These are phyloP conservation scores for Drosophila subquinaria DNA, from an alignment of 2,888 invertebrate species.

Conservation along the genomic window DNA sequence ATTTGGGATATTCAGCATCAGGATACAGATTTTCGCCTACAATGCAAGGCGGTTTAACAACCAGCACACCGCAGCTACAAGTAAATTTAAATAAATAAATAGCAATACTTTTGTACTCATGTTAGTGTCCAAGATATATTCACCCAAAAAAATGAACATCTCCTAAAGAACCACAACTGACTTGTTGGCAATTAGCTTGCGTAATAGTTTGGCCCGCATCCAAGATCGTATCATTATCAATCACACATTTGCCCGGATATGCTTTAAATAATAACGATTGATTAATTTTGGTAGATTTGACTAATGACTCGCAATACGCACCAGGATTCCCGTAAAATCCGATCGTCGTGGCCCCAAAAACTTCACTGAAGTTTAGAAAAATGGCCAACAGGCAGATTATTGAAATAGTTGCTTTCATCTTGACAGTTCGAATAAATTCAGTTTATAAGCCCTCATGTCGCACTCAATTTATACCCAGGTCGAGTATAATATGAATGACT, in stretches of 20 bases:
- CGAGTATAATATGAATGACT: background rate
- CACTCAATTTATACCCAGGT: conserved; percentile 10
- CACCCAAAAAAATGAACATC: background rate
- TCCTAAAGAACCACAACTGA: background rate
- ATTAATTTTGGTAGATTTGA: background rate
- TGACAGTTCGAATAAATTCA: background rate
- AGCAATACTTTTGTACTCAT: no score
- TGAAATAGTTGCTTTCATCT: conserved; percentile 13
- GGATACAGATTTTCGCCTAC: conserved; percentile 38
- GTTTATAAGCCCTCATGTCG: background rate
- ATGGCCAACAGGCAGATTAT: conserved; percentile 14
- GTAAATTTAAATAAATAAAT: background rate
- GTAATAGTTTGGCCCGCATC: conserved; percentile 26
- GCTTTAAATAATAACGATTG: conserved; percentile 21
- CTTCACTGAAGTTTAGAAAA: conserved; percentile 3
- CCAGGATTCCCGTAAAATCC: background rate
- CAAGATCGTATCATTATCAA: conserved; percentile 39
- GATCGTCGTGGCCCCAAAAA: background rate
- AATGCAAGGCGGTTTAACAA: conserved; percentile 7
- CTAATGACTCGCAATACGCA: background rate
- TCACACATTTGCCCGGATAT: conserved; percentile 55
- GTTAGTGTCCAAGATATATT: background rate
- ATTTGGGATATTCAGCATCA: conserved; percentile 34
- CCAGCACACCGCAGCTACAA: background rate
- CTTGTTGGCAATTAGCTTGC: background rate